phyloP scores from a whole-genome alignment of 2,113 vertebrate species.

The Hemichromis elongatus region DNA sequence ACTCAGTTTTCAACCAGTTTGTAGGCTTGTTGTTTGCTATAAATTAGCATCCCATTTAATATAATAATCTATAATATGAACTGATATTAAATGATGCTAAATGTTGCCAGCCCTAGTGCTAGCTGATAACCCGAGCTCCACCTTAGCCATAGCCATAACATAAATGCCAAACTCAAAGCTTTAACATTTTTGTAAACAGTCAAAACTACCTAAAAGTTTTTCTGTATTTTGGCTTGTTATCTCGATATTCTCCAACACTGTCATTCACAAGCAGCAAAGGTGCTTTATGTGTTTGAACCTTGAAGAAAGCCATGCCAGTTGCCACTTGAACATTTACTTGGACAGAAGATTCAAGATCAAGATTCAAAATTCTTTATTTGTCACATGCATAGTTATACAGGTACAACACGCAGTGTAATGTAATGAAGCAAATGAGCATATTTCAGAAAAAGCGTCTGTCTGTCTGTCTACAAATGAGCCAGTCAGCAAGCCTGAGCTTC shows the following conservation, averaged over 20 bases:
- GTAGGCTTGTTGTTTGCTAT: neutral
- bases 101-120: neutral
- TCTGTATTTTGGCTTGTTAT: accelerated
- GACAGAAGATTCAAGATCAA: too few species aligned
- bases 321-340: neutral
- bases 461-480: neutral
- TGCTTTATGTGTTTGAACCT: neutral
- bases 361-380: too few species aligned
- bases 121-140: neutral
- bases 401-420: too few species aligned
- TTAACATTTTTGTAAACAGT: neutral
- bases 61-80: too few species aligned
- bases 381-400: too few species aligned
- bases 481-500: neutral
- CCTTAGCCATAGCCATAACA: neutral
- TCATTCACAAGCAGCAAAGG: neutral
- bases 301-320: neutral
- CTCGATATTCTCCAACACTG: neutral
- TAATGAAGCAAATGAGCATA: neutral
- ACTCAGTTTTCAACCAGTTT: neutral
- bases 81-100: neutral
- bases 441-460: neutral
- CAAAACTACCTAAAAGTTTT: neutral
- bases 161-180: neutral
- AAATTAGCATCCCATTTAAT: neutral